A percentile compares a stretch with the other conserved stretches of the same genome.
phyloP scores from a whole-genome alignment of 2,888 invertebrate species.

The Amphipoea lucens region DNA sequence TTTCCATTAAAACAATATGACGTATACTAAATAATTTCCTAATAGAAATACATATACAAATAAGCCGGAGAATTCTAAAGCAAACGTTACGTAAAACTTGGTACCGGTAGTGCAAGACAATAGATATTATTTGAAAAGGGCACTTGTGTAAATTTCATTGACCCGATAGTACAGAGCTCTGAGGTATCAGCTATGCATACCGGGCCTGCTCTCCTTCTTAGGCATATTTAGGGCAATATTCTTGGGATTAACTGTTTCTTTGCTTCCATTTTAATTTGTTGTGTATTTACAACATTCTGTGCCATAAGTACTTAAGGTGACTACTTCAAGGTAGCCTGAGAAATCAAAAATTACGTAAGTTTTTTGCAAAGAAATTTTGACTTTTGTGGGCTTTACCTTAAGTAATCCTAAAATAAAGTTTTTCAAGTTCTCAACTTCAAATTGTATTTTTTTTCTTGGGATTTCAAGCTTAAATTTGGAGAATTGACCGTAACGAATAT shows the following conservation, averaged over 20 bases:
- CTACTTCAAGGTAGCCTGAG: not conserved
- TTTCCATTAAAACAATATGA: not conserved
- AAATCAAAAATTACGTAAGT: not conserved
- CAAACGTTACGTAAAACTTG: constrained; percentile 62
- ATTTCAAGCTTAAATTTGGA: not conserved
- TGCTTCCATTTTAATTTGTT: not conserved
- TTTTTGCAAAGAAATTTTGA: not conserved
- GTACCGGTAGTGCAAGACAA: constrained; percentile 65
- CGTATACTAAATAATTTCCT: constrained; percentile 2
- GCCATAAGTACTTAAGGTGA: not conserved
- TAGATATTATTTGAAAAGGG: constrained; percentile 71
- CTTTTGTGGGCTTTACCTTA: not conserved
- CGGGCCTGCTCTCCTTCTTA: not conserved
- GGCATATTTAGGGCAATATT: constrained; percentile 13
- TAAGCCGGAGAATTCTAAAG: constrained; percentile 59
- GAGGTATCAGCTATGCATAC: constrained; percentile 3
- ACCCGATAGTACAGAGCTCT: constrained; percentile 63
- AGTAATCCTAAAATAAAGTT: not conserved
- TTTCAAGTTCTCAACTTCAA: not conserved
- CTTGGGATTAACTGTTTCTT: constrained; percentile 3
- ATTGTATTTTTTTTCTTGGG: no score
- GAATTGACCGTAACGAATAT: not conserved
- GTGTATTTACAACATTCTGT: not conserved
- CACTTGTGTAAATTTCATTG: constrained; percentile 81
- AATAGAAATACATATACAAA: constrained; percentile 30